phyloP scores from a whole-genome alignment of 2,888 invertebrate genomes.

The Muschampia plurimacula region DNA sequence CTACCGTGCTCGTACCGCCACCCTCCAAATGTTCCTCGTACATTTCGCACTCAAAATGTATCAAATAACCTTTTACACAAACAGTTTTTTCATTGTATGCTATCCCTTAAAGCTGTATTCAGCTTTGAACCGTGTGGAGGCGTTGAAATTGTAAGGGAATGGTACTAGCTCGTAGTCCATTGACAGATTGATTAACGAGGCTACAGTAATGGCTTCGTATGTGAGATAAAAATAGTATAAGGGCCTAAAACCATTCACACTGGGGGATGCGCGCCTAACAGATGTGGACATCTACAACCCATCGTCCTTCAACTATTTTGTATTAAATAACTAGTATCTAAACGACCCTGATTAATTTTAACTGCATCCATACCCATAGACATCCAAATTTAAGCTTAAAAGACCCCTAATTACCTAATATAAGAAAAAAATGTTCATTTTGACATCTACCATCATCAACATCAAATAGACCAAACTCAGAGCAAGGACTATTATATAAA shows the following conservation, averaged over 20 bases:
- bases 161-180: slow-evolving; percentile 61
- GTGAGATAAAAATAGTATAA: slow-evolving; percentile 45
- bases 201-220: slow-evolving; percentile 45
- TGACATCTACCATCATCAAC: no score
- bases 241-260: slow-evolving; percentile 10
- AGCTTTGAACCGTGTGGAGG: slow-evolving; percentile 27
- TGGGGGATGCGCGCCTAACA: not conserved
- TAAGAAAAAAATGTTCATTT: no score
- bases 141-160: slow-evolving; percentile 49
- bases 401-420: no score
- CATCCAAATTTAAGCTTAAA: no score
- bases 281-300: not conserved
- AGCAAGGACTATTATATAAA: no score
- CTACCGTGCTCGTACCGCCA: slow-evolving; percentile 15
- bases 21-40: slow-evolving; percentile 12
- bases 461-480: no score
- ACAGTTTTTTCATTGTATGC: slow-evolving; percentile 9
- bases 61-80: not conserved
- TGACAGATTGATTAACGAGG: slow-evolving; percentile 76
- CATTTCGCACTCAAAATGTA: slow-evolving; percentile 19
- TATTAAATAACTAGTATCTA: no score
- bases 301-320: no score
- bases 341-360: no score
- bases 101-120: not conserved
- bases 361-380: no score